Conservation (phyloP, 2,113 vertebrate genomes). For the Vidua macroura region DNA sequence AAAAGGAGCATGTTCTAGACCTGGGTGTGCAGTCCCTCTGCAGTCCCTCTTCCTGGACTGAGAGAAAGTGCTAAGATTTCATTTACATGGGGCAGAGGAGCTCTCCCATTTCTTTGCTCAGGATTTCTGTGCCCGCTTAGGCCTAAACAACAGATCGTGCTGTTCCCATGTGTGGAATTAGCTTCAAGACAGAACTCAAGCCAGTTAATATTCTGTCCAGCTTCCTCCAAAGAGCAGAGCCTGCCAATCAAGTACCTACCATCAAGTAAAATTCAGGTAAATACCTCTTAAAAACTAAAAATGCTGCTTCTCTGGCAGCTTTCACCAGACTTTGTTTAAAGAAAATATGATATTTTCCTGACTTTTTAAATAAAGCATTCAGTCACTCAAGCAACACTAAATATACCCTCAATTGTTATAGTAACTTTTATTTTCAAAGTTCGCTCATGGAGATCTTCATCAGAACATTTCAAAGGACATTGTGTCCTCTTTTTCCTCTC, state of each 20-base stretch:
- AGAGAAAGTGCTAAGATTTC: neutral
- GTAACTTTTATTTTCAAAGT: neutral
- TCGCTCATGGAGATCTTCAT: neutral
- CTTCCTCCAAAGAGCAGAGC: neutral
- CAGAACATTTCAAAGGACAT: neutral
- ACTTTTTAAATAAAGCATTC: neutral
- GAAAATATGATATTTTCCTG: neutral
- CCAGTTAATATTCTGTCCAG: neutral
- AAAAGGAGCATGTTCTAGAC: neutral
- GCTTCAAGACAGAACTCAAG: neutral
- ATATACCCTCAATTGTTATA: neutral
- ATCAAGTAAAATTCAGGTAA: neutral
- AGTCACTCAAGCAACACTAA: neutral
- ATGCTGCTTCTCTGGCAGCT: neutral
- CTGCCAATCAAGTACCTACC: neutral
- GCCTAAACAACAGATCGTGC: neutral
- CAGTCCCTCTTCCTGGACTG: neutral
- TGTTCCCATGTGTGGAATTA: neutral
- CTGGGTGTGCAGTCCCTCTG: neutral
- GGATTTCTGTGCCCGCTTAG: neutral
- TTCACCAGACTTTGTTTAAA: neutral
- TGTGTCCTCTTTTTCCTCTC: too few relatives aligned
- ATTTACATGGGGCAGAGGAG: neutral
- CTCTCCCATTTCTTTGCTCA: neutral
- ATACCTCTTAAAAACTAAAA: neutral